Percentiles rank a stretch among this genome's conserved stretches.
Conservation (phyloP, 64 coral and sea anemone species). For the Dendronephthya gigantea region DNA sequence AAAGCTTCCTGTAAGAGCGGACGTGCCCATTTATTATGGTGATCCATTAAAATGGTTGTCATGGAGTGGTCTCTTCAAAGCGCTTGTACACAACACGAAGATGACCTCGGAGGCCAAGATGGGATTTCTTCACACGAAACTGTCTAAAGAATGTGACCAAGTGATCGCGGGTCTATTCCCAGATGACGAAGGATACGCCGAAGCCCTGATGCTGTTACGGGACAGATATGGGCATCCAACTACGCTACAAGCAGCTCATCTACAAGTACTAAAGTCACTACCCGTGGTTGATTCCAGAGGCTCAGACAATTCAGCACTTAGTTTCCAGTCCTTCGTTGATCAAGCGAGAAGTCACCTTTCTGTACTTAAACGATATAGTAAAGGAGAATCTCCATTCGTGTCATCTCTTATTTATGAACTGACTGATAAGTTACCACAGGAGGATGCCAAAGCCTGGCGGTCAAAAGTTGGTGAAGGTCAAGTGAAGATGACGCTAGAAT, state of each 20-base stretch:
- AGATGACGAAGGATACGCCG: background rate
- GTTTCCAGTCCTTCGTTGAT: background rate
- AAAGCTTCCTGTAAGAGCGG: background rate
- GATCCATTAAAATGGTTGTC: background rate
- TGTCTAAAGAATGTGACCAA: background rate
- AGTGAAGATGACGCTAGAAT: background rate
- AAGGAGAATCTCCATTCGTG: background rate
- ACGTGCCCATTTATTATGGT: background rate
- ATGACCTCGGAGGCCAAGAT: background rate
- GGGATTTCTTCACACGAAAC: background rate
- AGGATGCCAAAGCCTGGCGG: background rate
- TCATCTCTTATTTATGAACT: background rate
- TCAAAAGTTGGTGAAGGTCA: background rate
- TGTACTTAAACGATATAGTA: background rate
- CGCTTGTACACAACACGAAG: background rate
- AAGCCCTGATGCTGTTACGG: background rate
- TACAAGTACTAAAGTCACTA: background rate
- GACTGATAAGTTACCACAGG: background rate
- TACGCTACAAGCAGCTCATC: background rate
- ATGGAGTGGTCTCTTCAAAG: slow-evolving; percentile 3
- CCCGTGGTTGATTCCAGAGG: background rate
- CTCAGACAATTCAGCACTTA: background rate
- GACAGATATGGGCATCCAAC: slow-evolving; percentile 2
- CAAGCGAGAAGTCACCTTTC: background rate
- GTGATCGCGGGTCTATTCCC: background rate